Percentiles rank a stretch among this genome's conserved stretches.
Conservation (phyloP, 2,888 invertebrate species). For the Hipparchia semele region DNA sequence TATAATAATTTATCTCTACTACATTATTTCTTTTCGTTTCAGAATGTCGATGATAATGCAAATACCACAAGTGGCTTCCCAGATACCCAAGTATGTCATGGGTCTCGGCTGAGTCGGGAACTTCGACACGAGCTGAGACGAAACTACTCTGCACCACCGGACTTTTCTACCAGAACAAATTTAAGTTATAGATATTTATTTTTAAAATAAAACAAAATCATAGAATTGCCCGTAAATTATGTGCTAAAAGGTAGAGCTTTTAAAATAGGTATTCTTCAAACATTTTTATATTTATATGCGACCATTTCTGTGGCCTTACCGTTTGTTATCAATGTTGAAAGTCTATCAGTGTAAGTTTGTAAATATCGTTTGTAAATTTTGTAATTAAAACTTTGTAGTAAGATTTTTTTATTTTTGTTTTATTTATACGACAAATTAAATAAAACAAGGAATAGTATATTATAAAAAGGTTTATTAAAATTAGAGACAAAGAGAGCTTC, state of each 20-base stretch:
- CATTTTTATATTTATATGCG: not conserved
- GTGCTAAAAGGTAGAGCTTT: not conserved
- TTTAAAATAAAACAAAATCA: slow-evolving; percentile 24
- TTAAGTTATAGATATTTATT: slow-evolving; percentile 29
- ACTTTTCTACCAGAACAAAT: slow-evolving; percentile 44
- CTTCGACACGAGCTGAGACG: slow-evolving; percentile 28
- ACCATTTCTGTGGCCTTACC: not conserved
- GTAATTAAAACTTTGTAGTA: slow-evolving; percentile 41
- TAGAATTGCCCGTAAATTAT: slow-evolving; percentile 19
- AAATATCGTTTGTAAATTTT: slow-evolving; percentile 47
- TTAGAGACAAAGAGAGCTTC: slow-evolving; percentile 40
- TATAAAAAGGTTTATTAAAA: slow-evolving; percentile 30
- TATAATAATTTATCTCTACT: not conserved
- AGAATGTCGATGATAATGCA: slow-evolving; percentile 94
- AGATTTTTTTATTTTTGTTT: slow-evolving; percentile 29
- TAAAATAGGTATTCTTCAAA: not conserved
- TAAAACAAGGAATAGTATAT: slow-evolving; percentile 13
- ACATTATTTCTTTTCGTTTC: slow-evolving; percentile 57
- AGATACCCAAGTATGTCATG: slow-evolving; percentile 93
- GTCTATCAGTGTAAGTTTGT: slow-evolving; percentile 34
- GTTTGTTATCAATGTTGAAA: not conserved
- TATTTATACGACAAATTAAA: slow-evolving; percentile 5
- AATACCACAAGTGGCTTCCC: slow-evolving; percentile 91
- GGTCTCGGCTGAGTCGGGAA: slow-evolving; percentile 85
- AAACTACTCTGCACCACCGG: slow-evolving; percentile 50